Evolutionary conservation across 2,113 vertebrate genomes (phyloP).

Genomic region (Corydoras maculifer): DNA sequence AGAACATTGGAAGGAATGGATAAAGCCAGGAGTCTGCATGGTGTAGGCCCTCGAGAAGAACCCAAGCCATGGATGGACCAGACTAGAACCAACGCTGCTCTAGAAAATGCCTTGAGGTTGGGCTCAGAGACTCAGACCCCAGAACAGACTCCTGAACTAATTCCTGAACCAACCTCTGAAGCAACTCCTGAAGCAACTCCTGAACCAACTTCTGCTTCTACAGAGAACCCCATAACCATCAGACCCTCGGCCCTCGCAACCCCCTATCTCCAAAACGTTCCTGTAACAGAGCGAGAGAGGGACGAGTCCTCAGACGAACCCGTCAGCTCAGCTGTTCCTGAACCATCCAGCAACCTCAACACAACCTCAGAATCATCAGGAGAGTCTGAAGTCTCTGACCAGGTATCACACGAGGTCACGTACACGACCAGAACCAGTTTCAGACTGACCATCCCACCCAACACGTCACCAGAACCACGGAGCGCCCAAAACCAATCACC

Average conservation of each 20-base stretch:
- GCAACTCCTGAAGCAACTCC: background rate
- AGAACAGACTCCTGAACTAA: background rate
- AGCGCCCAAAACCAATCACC: slow-evolving; percentile 8
- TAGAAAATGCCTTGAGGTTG: background rate
- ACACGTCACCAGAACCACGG: slow-evolving; percentile 2
- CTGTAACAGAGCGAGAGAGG: slow-evolving; percentile 2
- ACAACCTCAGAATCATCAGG: background rate
- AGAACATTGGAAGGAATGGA: slow-evolving; percentile 45
- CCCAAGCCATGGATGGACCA: slow-evolving; percentile 29
- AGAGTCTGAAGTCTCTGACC: background rate
- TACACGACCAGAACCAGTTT: background rate
- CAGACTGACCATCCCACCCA: slow-evolving; percentile 2
- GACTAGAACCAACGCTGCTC: background rate
- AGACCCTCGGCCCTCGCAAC: slow-evolving; percentile 3
- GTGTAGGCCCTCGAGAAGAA: background rate
- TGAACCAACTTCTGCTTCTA: background rate
- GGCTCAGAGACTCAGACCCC: slow-evolving; percentile 8
- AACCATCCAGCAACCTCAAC: background rate
- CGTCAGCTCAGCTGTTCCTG: slow-evolving; percentile 3
- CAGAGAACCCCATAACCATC: slow-evolving; percentile 3
- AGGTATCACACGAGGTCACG: background rate
- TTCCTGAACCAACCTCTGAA: background rate
- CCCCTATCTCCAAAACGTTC: slow-evolving; percentile 23
- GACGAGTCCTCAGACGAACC: slow-evolving; percentile 21
- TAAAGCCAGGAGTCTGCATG: slow-evolving; percentile 16